These are phyloP conservation scores for Heliothis virescens DNA, from an alignment of 1,140 invertebrate genomes.

Conservation along the genomic window DNA sequence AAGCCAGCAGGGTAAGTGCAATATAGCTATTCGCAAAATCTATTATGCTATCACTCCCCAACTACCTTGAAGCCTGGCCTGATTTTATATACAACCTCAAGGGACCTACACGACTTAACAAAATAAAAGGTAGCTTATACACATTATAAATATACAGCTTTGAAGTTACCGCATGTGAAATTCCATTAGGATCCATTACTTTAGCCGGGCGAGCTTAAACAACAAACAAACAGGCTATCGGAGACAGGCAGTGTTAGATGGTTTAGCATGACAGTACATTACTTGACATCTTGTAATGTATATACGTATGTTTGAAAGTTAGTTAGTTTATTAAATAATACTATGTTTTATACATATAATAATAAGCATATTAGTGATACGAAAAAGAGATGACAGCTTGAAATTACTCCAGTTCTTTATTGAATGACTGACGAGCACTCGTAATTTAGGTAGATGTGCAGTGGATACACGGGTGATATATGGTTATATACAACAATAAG, in stretches of 20 bases:
- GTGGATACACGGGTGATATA: no score
- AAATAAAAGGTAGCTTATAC: conserved; percentile 20
- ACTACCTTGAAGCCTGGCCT: background rate
- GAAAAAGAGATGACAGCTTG: no score
- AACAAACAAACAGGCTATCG: conserved; percentile 20
- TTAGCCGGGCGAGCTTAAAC: background rate
- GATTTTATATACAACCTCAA: conserved; percentile 8
- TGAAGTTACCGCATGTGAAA: conserved; percentile 16
- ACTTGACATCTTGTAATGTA: background rate
- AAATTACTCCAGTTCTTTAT: no score
- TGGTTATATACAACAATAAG: no score
- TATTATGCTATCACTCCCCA: background rate
- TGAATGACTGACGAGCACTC: no score
- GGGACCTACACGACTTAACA: conserved; percentile 9
- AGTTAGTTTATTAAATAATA: no score
- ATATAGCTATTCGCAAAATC: no score
- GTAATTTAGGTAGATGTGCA: no score
- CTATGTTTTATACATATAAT: no score
- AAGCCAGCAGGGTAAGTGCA: no score
- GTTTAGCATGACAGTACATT: conserved; percentile 1
- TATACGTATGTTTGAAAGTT: no score
- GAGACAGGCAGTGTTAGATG: background rate
- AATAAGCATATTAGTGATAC: no score
- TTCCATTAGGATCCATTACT: conserved; percentile 27
- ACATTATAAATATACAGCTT: conserved; percentile 4